Evolutionary conservation across 1,140 invertebrate genomes (phyloP), one percentile per base, ranked within the genome.

Genomic region (Drosophila lacteicornis): DNA sequence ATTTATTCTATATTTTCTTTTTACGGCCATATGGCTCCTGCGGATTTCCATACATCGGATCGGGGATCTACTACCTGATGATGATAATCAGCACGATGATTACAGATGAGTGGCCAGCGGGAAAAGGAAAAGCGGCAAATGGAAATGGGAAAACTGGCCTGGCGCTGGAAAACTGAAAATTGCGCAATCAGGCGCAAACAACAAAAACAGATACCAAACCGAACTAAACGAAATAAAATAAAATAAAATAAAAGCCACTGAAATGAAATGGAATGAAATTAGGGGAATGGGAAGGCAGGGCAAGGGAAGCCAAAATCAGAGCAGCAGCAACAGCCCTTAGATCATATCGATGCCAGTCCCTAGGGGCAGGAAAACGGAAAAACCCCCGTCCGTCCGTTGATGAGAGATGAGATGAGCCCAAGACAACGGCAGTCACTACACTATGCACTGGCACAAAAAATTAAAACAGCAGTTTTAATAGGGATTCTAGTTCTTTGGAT

Each of bases 161-260:
- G 19, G 19, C 19, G 51, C 51, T 30, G 27, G 5, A 30, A 30
- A 9, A 57, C 63, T 62, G 33, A 47, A 56, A 88, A 87, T 87
- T 84, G 84, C 84, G 84, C 84, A 87, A 87, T 87, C 84, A 84
- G 85, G 84, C 84, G 84, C 73, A 80, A 88, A 79, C 50, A 79
- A 84, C 85, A 75, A 81, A 87, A 84, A 80, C 68, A 80, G 77
- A 83, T 77, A 70, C 27, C 27, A 56, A 56, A 30, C 38, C 30
- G 42, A 49, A 66, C 59, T 27, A 78, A 76, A 53, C 49, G 27
- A 62, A 78, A 76, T 55, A 36, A 62, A 70, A 78, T 56, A 45
- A 65, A 74, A 80, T 75, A 68, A 70, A 78, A 73, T 56, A 58
- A 70, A 60, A 58, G 56, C 40, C 56, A 61, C 47, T 43, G 62